Evolutionary conservation across 2,888 invertebrate genomes (phyloP).

Genomic region (Meiosimyza platycephala): DNA sequence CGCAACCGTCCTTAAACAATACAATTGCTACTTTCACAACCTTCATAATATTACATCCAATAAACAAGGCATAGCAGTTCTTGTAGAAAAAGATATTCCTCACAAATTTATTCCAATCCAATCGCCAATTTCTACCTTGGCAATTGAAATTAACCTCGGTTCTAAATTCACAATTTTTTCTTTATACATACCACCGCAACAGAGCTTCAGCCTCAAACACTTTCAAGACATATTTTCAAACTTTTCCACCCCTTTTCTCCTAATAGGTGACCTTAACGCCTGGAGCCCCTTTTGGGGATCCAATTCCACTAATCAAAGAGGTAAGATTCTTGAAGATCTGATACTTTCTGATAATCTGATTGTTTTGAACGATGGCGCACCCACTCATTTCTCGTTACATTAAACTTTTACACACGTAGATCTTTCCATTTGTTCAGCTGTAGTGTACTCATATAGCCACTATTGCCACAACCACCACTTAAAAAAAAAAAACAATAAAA

Average conservation of each 20-base stretch:
- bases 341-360: neutral
- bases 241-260: too few species aligned
- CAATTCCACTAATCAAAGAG: conserved; percentile 11
- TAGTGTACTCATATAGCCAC: too few species aligned
- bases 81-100: conserved; percentile 26
- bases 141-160: neutral
- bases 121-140: conserved; percentile 3
- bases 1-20: conserved; percentile 23
- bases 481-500: too few species aligned
- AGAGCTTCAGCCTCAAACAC: too few species aligned
- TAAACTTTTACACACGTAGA: conserved; percentile 37
- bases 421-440: conserved; percentile 23
- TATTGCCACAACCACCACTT: conserved; percentile 7
- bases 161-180: too few species aligned
- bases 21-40: conserved; percentile 26
- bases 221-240: too few species aligned
- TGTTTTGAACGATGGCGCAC: conserved; percentile 10
- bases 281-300: conserved; percentile 30
- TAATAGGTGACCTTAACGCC: too few species aligned
- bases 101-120: conserved; percentile 19
- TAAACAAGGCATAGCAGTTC: conserved; percentile 14
- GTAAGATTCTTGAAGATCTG: conserved; percentile 13
- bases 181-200: too few species aligned
- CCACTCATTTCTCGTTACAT: conserved; percentile 35
- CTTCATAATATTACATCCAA: conserved; percentile 14